Evolutionary conservation across 2,797 vertebrate genomes (phyloP).

Genomic region (Fistularia tabacaria): DNA sequence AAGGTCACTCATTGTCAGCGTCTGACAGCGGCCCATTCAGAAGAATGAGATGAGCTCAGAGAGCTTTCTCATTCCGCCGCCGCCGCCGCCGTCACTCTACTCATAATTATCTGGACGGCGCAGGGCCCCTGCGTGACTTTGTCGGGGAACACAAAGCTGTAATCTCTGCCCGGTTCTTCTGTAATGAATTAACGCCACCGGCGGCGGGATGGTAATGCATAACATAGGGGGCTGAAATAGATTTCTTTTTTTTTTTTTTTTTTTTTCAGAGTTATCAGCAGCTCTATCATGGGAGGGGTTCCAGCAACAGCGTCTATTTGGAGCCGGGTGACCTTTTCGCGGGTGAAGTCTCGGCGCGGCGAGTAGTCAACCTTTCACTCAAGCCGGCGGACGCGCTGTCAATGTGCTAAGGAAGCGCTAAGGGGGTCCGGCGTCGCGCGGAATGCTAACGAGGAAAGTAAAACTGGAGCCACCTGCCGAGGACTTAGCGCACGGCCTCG

Average conservation of each 20-base stretch:
- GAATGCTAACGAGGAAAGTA: no score
- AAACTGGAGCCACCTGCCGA: no score
- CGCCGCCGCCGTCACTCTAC: conserved; percentile 45
- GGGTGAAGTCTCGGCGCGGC: conserved; percentile 44
- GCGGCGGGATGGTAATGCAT: conserved; percentile 56
- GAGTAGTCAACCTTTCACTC: conserved; percentile 64
- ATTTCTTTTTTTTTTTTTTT: conserved; percentile 28
- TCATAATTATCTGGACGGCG: conserved; percentile 72
- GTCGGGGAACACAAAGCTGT: conserved; percentile 69
- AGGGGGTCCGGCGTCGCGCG: no score
- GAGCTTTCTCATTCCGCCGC: conserved; percentile 65
- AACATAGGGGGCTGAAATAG: conserved; percentile 43
- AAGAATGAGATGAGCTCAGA: conserved; percentile 69
- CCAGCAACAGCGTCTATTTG: conserved; percentile 52
- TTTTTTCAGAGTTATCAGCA: conserved; percentile 58
- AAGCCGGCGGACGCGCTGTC: conserved; percentile 32
- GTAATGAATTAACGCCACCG: conserved; percentile 67
- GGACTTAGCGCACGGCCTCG: no score
- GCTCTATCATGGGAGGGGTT: conserved; percentile 55
- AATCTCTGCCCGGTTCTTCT: conserved; percentile 63
- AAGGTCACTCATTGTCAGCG: conserved; percentile 74
- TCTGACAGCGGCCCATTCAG: conserved; percentile 68
- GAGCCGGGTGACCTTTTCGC: conserved; percentile 60
- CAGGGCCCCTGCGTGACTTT: conserved; percentile 67
- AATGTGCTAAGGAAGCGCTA: conserved; percentile 15